Percentiles rank a stretch among this genome's conserved stretches.
Conservation (phyloP, 2,888 invertebrate genomes). For the Pseudoips prasinana region DNA sequence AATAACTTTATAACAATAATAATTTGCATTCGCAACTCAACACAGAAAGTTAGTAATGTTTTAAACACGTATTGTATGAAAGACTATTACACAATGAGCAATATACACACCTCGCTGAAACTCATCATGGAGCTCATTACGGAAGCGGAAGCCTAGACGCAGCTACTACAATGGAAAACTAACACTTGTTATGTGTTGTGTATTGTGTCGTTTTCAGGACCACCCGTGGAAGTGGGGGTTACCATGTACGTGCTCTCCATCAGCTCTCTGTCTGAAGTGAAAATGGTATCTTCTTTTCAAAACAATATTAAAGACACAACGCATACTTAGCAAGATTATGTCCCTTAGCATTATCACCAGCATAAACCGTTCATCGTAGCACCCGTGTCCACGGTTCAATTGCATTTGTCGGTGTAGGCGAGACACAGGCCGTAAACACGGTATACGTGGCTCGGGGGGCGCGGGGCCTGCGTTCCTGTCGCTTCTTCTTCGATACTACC, state of each 20-base stretch:
- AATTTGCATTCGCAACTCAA: no score
- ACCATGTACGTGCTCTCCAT: conserved; percentile 94
- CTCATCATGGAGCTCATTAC: no score
- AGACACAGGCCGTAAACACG: conserved; percentile 23
- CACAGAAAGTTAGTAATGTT: no score
- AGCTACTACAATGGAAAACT: conserved; percentile 15
- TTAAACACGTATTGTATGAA: no score
- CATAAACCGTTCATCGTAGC: conserved; percentile 80
- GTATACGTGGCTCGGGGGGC: conserved; percentile 1
- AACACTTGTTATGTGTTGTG: conserved; percentile 48
- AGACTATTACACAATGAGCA: no score
- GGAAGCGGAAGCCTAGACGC: conserved; percentile 13
- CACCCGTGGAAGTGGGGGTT: conserved; percentile 91
- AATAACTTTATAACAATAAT: no score
- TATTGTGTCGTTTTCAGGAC: conserved; percentile 85
- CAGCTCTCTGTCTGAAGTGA: conserved; percentile 92
- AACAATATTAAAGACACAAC: conserved; percentile 71
- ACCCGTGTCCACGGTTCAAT: conserved; percentile 79
- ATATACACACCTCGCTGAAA: no score
- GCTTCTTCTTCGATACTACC: conserved; percentile 25
- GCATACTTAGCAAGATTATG: conserved; percentile 72
- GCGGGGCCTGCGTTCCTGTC: conserved; percentile 20
- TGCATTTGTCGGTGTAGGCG: conserved; percentile 47
- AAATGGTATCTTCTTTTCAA: conserved; percentile 81
- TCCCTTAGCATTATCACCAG: conserved; percentile 75